These are phyloP conservation scores for Poeciliopsis infans DNA, from an alignment of 2,797 vertebrate species.

Conservation along the genomic window DNA sequence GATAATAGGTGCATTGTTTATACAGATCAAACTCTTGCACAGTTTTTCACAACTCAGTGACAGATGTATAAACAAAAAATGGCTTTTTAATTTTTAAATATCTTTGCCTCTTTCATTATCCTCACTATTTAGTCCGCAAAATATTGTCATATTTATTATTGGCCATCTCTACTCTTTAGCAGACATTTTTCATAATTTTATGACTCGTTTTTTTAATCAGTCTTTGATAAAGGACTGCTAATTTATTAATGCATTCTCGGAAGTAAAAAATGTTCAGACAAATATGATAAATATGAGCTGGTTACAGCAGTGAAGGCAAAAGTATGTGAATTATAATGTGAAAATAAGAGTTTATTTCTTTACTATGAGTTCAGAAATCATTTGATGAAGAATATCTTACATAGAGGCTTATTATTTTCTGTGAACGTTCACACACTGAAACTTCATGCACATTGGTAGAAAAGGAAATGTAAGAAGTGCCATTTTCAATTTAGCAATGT, in stretches of 20 bases:
- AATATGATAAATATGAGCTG: conserved; percentile 21
- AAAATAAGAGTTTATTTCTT: conserved; percentile 15
- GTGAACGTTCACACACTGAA: background rate
- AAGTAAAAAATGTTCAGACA: background rate
- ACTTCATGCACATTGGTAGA: conserved; percentile 6
- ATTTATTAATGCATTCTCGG: background rate
- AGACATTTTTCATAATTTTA: background rate
- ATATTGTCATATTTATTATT: background rate
- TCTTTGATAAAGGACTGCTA: conserved; percentile 14
- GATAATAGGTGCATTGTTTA: background rate
- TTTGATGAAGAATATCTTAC: conserved; percentile 34
- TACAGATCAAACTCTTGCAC: background rate
- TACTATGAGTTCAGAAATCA: conserved; percentile 19
- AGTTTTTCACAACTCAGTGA: background rate
- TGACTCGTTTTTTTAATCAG: background rate
- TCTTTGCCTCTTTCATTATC: background rate
- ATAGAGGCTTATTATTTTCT: conserved; percentile 26
- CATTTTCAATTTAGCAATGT: conserved; percentile 16
- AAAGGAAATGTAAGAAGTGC: conserved; percentile 38
- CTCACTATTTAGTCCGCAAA: background rate
- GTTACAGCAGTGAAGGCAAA: conserved; percentile 21
- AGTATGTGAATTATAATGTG: conserved; percentile 21
- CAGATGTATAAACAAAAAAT: background rate
- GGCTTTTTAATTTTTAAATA: background rate
- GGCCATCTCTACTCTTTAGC: background rate